Base-by-base conservation (phyloP, 2,797 vertebrate species). In the Dermochelys coriacea region DNA sequence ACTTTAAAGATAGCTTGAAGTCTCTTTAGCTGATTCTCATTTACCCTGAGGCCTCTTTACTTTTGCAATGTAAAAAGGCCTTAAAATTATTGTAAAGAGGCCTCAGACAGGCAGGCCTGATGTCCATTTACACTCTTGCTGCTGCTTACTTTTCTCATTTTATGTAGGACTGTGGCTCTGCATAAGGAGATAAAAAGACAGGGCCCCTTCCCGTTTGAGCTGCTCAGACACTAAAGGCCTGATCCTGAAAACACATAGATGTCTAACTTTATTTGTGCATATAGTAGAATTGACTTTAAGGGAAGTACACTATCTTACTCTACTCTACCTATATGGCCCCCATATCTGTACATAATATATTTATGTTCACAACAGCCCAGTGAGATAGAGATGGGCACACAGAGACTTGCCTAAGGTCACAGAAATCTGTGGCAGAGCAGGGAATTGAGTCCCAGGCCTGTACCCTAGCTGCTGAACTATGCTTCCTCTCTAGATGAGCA, bases 1-100 rank as follows among this genome's bases (percentile, higher is more conserved):
- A 84, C n/a, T 91, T 92, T 92, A 80, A 79, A 90, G 93, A 25
- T 21, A 9, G 14, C 87, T 37, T 23, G 80, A 34, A 86, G 80
- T 82, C 45, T 90, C 89, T 90, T 71, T 86, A 82, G 27, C 52
- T n/a, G 54, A 34, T 80, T 19, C 6, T 77, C 27, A 1, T 90
- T 93, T 89, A 41, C 54, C 68, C 37, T 5, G 1, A 1, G 15
- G 11, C 88, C 57, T 75, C 85, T 82, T 57, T 49, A 15, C 52
- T 54, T 54, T 54, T 54, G 21, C 52, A 54, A 54, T 54, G 52
- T 54, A 54, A 54, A 54, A 77, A 31, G 8, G 12, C 25, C 34
- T 4, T 55, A 54, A 54, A 54, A 54, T 54, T 51, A 51, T 51
- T 54, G 77, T 52, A 64, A 78, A 18, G 88, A 87, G 71, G 16